phyloP scores from a whole-genome alignment of 2,113 vertebrate species.

The human region GRCh38 chr9:81152001-81152500 shows the following conservation, averaged over 20 bases:
- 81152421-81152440: neutral
- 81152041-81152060: neutral
- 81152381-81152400: neutral
- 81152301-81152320: neutral
- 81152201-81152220: neutral
- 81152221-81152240: neutral
- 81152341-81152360: neutral
- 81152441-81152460: neutral
- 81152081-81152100: neutral
- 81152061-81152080: neutral
- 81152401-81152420: neutral
- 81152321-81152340: neutral
- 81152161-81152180: neutral
- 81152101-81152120: neutral
- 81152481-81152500: neutral
- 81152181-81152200: neutral
- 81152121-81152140: neutral
- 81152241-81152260: neutral
- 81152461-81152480: neutral
- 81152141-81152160: neutral
- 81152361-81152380: neutral
- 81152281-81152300: neutral
- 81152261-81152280: neutral
- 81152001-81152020: neutral
- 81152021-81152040: neutral